Evolutionary conservation across 1,140 invertebrate genomes (phyloP).

Genomic region (Meteorus sp.): DNA sequence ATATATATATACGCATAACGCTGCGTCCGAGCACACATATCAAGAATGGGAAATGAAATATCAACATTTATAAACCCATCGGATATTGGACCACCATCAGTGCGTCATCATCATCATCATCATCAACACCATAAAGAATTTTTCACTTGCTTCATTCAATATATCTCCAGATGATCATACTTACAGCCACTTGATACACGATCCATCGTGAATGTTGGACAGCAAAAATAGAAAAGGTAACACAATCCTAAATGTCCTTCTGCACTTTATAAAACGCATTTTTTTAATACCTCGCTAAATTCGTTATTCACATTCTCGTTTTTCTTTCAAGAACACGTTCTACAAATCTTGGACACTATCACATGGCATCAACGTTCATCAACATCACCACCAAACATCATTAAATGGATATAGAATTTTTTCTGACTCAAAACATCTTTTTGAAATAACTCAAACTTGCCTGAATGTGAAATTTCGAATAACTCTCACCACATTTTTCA

Average conservation of each 20-base stretch:
- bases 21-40: constrained; percentile 17
- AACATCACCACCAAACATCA: background rate
- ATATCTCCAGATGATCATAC: constrained; percentile 32
- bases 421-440: too few relatives aligned
- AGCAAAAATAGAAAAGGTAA: constrained; percentile 42
- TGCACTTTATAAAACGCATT: constrained; percentile 44
- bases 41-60: background rate
- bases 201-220: constrained; percentile 41
- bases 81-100: background rate
- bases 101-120: constrained; percentile 1
- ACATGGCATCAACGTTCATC: too few relatives aligned
- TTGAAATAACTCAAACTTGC: too few relatives aligned
- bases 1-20: too few relatives aligned
- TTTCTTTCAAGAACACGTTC: background rate
- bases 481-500: background rate
- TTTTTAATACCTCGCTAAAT: constrained; percentile 25
- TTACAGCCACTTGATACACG: constrained; percentile 59
- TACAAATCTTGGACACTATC: too few relatives aligned
- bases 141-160: constrained; percentile 1
- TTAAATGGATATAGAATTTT: too few relatives aligned
- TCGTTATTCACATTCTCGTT: constrained; percentile 11
- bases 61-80: constrained; percentile 2
- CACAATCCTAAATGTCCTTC: constrained; percentile 27
- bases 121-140: background rate
- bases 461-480: too few relatives aligned